Evolutionary conservation across 2,888 invertebrate species (phyloP).

Genomic region (Drosophila mimetica): DNA sequence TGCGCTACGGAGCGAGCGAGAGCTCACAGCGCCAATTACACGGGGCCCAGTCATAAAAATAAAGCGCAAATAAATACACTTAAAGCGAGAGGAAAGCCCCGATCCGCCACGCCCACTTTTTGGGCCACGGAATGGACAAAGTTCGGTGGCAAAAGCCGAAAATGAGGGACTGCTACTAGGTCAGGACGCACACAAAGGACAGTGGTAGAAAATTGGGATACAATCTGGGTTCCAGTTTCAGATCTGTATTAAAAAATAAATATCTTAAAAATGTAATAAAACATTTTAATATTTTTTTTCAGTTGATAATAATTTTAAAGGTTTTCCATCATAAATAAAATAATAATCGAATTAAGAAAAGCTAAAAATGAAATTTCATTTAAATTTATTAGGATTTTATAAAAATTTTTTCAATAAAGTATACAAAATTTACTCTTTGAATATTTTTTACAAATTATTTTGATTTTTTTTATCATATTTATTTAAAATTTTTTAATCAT

Average conservation of each 20-base stretch:
- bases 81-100: constrained; percentile 53
- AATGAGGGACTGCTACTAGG: constrained; percentile 38
- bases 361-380: no score
- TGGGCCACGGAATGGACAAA: constrained; percentile 25
- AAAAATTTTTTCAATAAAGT: no score
- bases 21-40: constrained; percentile 76
- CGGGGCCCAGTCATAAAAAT: constrained; percentile 75
- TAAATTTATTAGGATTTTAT: no score
- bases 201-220: constrained; percentile 2
- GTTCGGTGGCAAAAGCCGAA: constrained; percentile 44
- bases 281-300: no score
- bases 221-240: background rate
- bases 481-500: no score
- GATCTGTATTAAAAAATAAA: background rate
- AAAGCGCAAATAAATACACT: constrained; percentile 79
- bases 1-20: constrained; percentile 50
- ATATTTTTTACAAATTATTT: no score
- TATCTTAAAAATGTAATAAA: no score
- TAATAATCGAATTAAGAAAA: no score
- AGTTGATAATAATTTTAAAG: no score
- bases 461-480: no score
- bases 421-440: no score
- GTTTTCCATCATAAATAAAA: no score
- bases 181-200: constrained; percentile 23
- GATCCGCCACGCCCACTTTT: constrained; percentile 1